A percentile compares a stretch with the other conserved stretches of the same genome.
phyloP scores from a whole-genome alignment of 2,113 vertebrate genomes.

The Seriola aureovittata region DNA sequence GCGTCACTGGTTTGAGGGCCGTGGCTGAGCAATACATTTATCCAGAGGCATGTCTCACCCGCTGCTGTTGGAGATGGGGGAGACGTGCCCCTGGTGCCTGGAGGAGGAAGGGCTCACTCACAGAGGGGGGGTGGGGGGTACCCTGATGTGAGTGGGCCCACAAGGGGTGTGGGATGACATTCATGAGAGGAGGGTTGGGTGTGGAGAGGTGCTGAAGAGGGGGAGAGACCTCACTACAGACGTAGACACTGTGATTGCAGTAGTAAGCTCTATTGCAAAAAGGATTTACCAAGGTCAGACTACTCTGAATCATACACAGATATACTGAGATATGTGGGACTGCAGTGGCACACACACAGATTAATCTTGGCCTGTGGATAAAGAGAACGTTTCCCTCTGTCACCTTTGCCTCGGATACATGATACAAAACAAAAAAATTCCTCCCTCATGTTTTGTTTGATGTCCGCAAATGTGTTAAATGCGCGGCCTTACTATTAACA shows the following conservation, averaged over 20 bases:
- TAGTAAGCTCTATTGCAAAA: constrained; percentile 39
- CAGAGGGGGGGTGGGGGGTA: constrained; percentile 10
- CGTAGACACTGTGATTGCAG: constrained; percentile 58
- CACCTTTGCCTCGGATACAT: constrained; percentile 2
- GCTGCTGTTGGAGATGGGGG: constrained; percentile 46
- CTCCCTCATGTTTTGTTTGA: constrained; percentile 15
- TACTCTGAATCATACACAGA: constrained; percentile 40
- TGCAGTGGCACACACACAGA: constrained; percentile 33
- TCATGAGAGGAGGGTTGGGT: constrained; percentile 31
- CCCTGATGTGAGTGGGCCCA: constrained; percentile 48
- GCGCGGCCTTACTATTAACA: not conserved
- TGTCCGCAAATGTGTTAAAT: not conserved
- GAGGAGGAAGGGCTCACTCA: constrained; percentile 58
- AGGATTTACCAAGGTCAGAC: constrained; percentile 36
- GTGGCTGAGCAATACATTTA: constrained; percentile 13
- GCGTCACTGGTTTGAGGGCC: constrained; percentile 91
- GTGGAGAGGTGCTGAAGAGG: constrained; percentile 45
- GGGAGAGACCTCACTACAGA: constrained; percentile 62
- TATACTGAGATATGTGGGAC: constrained; percentile 32
- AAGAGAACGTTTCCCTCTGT: constrained; percentile 3
- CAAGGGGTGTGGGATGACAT: constrained; percentile 43
- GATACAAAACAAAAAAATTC: constrained; percentile 14
- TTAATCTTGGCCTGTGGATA: constrained; percentile 23
- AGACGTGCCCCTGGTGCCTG: constrained; percentile 62
- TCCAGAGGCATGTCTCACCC: constrained; percentile 63